Conservation (phyloP, 1,140 invertebrate species). For the Achatina immaculata region DNA sequence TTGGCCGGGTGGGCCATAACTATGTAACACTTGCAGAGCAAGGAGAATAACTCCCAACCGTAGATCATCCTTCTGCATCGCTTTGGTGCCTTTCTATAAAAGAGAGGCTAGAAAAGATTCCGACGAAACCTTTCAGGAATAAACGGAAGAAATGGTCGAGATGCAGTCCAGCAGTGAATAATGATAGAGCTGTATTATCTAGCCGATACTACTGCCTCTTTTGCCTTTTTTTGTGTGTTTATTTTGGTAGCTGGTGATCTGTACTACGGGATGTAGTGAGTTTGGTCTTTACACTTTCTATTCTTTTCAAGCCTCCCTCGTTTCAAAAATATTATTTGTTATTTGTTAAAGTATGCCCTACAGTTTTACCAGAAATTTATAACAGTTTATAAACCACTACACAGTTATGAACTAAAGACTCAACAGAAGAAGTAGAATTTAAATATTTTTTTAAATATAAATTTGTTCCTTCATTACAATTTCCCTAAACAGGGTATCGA, state of each 20-base stretch:
- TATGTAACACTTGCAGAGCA: neutral
- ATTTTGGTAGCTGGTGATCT: neutral
- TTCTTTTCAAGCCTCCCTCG: no score
- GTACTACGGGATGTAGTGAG: no score
- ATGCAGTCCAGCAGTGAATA: neutral
- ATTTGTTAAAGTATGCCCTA: no score
- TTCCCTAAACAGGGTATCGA: no score
- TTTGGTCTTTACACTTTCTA: no score
- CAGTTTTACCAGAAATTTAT: no score
- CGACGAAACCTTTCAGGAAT: neutral
- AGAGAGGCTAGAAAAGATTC: neutral
- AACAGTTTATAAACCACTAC: no score
- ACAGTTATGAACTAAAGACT: no score
- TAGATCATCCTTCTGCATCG: constrained; percentile 28
- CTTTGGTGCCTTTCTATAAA: constrained; percentile 23
- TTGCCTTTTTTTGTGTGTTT: neutral
- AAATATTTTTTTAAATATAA: no score
- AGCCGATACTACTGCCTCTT: neutral
- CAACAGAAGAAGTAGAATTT: no score
- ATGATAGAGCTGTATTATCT: neutral
- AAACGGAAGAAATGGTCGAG: neutral
- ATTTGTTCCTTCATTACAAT: no score
- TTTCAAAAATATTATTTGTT: no score
- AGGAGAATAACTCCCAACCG: neutral
- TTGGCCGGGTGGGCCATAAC: neutral